A percentile compares a stretch with the other conserved stretches of the same genome.
These are phyloP conservation scores for Xanthorhoe spadicearia DNA, from an alignment of 2,888 invertebrate species.

Conservation along the genomic window DNA sequence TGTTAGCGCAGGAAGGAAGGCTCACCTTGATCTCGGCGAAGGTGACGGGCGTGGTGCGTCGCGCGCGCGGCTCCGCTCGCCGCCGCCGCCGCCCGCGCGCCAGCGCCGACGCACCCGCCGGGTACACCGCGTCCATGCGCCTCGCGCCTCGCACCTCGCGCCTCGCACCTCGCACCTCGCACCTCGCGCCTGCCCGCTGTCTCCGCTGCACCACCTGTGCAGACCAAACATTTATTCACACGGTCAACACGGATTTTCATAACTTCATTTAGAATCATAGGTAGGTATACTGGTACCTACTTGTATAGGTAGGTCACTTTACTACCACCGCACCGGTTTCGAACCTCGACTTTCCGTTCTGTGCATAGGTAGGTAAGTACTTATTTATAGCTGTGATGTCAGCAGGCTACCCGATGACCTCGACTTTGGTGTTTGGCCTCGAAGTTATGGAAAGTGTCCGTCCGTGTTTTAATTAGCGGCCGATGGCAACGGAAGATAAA, in stretches of 20 bases:
- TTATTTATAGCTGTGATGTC: not conserved
- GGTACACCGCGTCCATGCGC: constrained; percentile 88
- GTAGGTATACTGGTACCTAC: too few relatives aligned
- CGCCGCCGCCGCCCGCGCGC: constrained; percentile 75
- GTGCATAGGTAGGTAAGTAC: not conserved
- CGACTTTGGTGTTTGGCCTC: not conserved
- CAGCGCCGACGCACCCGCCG: constrained; percentile 87
- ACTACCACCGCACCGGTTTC: not conserved
- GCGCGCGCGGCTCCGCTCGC: constrained; percentile 56
- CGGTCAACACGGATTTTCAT: too few relatives aligned
- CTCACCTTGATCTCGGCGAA: constrained; percentile 90
- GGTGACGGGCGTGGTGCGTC: constrained; percentile 89
- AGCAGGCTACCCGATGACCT: not conserved
- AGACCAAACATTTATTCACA: too few relatives aligned
- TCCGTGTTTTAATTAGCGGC: constrained; percentile 2
- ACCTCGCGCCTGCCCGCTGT: too few relatives aligned
- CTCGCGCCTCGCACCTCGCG: constrained; percentile 81
- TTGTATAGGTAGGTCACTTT: too few relatives aligned
- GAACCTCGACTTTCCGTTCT: not conserved
- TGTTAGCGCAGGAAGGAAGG: not conserved
- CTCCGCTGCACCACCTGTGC: too few relatives aligned
- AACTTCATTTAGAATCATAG: too few relatives aligned
- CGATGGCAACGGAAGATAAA: not conserved
- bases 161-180: constrained; percentile 69
- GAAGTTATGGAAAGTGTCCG: not conserved